A percentile compares a stretch with the other conserved stretches of the same genome.
phyloP scores from a whole-genome alignment of 1,140 invertebrate genomes.

The Ostrea denselamellosa region DNA sequence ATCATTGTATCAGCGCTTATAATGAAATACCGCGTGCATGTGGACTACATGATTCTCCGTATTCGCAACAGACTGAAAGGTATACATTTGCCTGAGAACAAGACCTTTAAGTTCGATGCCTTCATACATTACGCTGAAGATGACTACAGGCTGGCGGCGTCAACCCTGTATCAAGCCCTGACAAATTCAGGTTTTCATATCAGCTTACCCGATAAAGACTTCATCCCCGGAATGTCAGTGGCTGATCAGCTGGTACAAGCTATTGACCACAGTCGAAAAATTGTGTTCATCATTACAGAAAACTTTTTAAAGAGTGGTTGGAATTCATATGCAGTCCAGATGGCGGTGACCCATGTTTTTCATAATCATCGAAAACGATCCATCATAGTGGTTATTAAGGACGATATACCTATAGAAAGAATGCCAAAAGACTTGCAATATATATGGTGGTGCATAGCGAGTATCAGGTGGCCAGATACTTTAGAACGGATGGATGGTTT shows the following conservation, averaged over 20 bases:
- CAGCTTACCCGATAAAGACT: constrained; percentile 31
- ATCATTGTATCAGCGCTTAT: not conserved
- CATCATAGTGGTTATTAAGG: constrained; percentile 32
- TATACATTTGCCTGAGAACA: not conserved
- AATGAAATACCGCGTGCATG: not conserved
- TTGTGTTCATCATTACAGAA: constrained; percentile 14
- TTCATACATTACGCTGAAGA: not conserved
- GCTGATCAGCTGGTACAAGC: not conserved
- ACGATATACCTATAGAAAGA: not conserved
- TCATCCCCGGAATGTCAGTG: constrained; percentile 1
- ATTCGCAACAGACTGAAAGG: not conserved
- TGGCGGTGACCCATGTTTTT: not conserved
- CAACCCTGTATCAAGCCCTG: not conserved
- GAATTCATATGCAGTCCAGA: not conserved
- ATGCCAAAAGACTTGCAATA: constrained; percentile 10
- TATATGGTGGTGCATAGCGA: constrained; percentile 39
- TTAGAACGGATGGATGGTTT: not conserved
- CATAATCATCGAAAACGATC: not conserved
- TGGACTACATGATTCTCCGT: not conserved
- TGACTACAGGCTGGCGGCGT: not conserved
- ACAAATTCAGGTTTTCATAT: constrained; percentile 1
- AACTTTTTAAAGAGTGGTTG: constrained; percentile 18
- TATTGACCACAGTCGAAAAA: constrained; percentile 21
- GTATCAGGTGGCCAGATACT: constrained; percentile 27
- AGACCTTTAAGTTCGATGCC: not conserved